Evolutionary conservation across 2,113 vertebrate genomes (phyloP).

Genomic region (Takifugu bimaculatus): DNA sequence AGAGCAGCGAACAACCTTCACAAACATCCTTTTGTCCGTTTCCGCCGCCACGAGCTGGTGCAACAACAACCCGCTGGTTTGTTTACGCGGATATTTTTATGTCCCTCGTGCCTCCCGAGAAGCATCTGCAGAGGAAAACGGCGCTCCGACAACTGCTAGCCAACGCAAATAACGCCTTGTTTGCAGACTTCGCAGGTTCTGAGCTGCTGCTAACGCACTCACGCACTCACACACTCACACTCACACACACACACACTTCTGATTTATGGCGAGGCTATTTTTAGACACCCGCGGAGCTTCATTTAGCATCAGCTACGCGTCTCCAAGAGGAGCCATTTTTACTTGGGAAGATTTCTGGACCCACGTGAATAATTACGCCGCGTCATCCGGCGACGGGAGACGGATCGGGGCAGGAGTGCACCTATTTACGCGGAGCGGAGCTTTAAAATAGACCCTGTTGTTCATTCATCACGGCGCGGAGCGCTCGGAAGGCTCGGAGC

Average conservation of each 20-base stretch:
- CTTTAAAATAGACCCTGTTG: conserved; percentile 1
- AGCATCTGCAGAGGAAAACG: no score
- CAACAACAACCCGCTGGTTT: no score
- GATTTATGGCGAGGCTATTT: conserved; percentile 57
- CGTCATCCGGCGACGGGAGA: conserved; percentile 32
- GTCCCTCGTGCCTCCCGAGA: no score
- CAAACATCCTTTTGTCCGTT: no score
- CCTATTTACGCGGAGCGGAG: neutral
- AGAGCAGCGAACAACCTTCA: no score
- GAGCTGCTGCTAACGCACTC: conserved; percentile 7
- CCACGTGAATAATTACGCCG: conserved; percentile 19
- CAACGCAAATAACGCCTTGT: no score
- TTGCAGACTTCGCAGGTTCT: conserved; percentile 11
- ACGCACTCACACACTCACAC: conserved; percentile 2
- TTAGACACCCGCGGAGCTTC: conserved; percentile 52
- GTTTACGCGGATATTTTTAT: no score
- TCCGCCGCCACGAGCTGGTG: no score
- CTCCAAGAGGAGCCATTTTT: conserved; percentile 35
- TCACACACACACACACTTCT: conserved; percentile 9
- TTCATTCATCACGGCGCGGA: conserved; percentile 9
- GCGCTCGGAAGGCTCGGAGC: conserved; percentile 2
- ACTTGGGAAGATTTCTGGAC: conserved; percentile 5
- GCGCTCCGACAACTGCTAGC: no score
- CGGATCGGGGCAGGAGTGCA: neutral
- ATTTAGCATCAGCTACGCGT: conserved; percentile 40